Percentiles rank a stretch among this genome's conserved stretches.
These are phyloP conservation scores for Drosophila jambulina DNA, from an alignment of 1,140 invertebrate species.

Conservation along the genomic window DNA sequence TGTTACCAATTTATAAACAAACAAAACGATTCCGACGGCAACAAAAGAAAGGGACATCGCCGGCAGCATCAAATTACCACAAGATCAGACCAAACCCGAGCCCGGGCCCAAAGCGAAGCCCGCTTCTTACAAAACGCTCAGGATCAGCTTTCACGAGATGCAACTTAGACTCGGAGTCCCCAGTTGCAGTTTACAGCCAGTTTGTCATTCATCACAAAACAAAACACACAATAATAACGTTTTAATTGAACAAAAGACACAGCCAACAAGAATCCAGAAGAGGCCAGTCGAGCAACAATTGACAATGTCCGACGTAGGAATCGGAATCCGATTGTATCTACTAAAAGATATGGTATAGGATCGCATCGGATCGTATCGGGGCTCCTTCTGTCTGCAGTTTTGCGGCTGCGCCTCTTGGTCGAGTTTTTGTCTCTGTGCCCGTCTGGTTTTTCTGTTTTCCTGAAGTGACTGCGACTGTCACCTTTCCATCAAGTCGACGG, in stretches of 20 bases:
- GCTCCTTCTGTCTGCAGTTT: conserved; percentile 37
- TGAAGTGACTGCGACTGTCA: conserved; percentile 69
- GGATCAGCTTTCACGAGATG: conserved; percentile 79
- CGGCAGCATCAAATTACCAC: conserved; percentile 66
- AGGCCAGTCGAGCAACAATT: conserved; percentile 69
- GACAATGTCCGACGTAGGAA: conserved; percentile 40
- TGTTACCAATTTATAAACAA: conserved; percentile 68
- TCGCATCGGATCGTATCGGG: conserved; percentile 23
- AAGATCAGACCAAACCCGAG: conserved; percentile 49
- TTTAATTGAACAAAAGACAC: conserved; percentile 80
- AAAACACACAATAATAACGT: conserved; percentile 74
- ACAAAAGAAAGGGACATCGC: conserved; percentile 50
- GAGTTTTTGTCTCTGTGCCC: conserved; percentile 18
- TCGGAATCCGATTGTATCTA: conserved; percentile 34
- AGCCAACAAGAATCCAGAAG: conserved; percentile 45
- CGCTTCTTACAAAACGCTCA: conserved; percentile 71
- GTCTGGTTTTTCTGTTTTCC: conserved; percentile 26
- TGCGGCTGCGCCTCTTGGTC: conserved; percentile 52
- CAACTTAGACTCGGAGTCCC: conserved; percentile 78
- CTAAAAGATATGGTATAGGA: conserved; percentile 9
- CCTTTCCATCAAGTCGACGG: conserved; percentile 74
- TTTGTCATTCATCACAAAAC: conserved; percentile 59
- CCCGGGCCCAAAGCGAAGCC: conserved; percentile 25
- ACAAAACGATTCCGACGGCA: conserved; percentile 63
- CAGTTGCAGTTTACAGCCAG: conserved; percentile 62